Conservation (phyloP, 2,888 invertebrate genomes). For the Eilema griseolum region DNA sequence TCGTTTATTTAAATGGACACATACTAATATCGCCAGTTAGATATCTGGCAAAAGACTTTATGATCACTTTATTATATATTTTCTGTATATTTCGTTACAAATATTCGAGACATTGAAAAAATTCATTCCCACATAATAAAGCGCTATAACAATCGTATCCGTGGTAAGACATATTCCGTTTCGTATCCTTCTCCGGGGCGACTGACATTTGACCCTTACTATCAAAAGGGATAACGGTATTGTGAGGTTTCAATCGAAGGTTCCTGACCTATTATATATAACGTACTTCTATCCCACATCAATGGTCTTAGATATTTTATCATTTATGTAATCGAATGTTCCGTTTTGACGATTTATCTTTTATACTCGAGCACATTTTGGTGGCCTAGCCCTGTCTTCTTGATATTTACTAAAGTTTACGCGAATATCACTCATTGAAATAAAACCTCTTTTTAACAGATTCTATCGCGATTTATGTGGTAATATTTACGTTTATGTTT, state of each 20-base stretch:
- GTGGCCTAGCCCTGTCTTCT: no score
- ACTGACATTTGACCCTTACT: neutral
- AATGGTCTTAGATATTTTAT: neutral
- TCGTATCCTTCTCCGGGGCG: neutral
- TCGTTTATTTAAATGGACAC: no score
- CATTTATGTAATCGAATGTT: neutral
- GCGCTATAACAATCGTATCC: neutral
- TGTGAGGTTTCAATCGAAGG: slow-evolving; percentile 5
- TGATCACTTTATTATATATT: no score
- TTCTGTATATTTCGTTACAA: neutral
- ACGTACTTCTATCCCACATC: neutral
- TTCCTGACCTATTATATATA: neutral
- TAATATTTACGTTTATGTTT: no score
- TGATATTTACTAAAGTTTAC: no score
- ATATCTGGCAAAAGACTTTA: no score
- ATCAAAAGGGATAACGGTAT: slow-evolving; percentile 10
- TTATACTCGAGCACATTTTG: no score
- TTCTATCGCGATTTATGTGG: no score
- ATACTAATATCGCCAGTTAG: no score
- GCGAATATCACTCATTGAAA: no score
- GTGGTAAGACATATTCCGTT: slow-evolving; percentile 2
- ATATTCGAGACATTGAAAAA: neutral
- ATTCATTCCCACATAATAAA: neutral
- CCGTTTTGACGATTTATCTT: no score
- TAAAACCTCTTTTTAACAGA: no score